phyloP scores from a whole-genome alignment of 2,888 invertebrate genomes.

The Trichacis sp. region DNA sequence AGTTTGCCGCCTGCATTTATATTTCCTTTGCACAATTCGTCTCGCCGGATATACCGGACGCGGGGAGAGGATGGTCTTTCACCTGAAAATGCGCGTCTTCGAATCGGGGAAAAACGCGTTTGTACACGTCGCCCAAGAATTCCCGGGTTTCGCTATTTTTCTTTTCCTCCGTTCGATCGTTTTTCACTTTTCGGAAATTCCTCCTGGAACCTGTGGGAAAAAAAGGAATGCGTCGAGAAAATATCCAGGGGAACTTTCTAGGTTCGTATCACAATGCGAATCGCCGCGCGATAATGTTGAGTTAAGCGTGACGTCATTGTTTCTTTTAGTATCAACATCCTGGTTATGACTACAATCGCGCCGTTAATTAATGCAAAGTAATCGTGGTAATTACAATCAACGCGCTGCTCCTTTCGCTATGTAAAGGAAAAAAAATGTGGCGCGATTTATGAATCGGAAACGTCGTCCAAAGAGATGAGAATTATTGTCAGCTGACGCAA shows the following conservation, averaged over 20 bases:
- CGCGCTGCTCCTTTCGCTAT: neutral
- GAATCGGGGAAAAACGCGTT: conserved; percentile 4
- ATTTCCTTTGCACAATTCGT: conserved; percentile 56
- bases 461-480: neutral
- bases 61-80: conserved; percentile 17
- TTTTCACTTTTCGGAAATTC: neutral
- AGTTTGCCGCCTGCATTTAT: conserved; percentile 37
- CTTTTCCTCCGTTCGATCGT: neutral
- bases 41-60: conserved; percentile 47
- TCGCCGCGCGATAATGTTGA: neutral
- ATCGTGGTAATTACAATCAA: conserved; percentile 7
- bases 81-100: conserved; percentile 24
- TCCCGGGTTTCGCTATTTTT: too few species aligned
- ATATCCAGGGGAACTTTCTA: too few species aligned
- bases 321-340: conserved; percentile 3
- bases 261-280: too few species aligned
- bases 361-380: neutral
- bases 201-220: neutral
- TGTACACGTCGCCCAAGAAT: too few species aligned
- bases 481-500: neutral
- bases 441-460: neutral
- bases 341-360: conserved; percentile 3
- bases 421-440: neutral
- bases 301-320: conserved; percentile 8
- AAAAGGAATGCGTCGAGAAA: too few species aligned